Evolutionary conservation across 2,797 vertebrate genomes (phyloP).

Genomic region (Amphiprion clarkii): DNA sequence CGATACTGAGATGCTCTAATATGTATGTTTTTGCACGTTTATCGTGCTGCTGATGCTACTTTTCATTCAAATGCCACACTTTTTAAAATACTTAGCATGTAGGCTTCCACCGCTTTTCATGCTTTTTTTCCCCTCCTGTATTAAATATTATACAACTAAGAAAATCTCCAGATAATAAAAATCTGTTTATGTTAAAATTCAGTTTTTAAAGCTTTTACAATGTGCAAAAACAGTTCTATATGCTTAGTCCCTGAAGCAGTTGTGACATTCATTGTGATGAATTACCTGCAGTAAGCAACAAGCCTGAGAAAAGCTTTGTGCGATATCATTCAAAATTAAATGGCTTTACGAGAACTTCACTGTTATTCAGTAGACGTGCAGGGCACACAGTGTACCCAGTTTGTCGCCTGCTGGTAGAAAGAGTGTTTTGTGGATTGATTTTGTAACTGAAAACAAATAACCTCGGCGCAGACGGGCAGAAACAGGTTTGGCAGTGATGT

Average conservation of each 20-base stretch:
- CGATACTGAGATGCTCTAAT: not conserved
- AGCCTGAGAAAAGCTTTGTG: not conserved
- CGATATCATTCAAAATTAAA: not conserved
- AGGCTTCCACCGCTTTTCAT: not conserved
- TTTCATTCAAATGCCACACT: not conserved
- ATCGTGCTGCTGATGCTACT: slow-evolving; percentile 6
- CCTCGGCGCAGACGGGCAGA: not conserved
- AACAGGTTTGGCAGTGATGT: not conserved
- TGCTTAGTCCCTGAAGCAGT: not conserved
- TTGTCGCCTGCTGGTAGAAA: not conserved
- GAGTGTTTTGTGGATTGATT: not conserved
- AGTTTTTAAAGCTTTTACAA: not conserved
- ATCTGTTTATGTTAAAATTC: not conserved
- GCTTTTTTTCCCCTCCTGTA: too few relatives aligned
- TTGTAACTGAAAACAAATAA: slow-evolving; percentile 3
- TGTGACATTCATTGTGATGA: not conserved
- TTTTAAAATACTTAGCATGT: not conserved
- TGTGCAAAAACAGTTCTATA: not conserved
- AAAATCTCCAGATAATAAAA: not conserved
- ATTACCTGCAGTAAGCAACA: not conserved
- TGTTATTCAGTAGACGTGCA: too few relatives aligned
- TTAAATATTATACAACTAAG: not conserved
- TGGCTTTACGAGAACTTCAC: not conserved
- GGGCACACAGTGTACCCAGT: not conserved
- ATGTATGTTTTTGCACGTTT: slow-evolving; percentile 1